Evolutionary conservation across 2,888 invertebrate genomes (phyloP).

Genomic region (Tanypteryx hageni): DNA sequence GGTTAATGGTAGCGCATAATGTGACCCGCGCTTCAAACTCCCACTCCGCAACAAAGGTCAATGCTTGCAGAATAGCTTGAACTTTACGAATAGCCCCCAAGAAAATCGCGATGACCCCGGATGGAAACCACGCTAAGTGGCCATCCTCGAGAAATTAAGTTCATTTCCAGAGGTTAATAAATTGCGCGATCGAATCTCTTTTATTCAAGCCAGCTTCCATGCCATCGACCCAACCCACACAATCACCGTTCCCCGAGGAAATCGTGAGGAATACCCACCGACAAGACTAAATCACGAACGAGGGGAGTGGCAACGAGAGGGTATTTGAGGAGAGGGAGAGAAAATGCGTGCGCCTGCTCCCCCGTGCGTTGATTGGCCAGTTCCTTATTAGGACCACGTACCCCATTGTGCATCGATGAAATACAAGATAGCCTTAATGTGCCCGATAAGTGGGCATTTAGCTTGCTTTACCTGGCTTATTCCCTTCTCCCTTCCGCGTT

Average conservation of each 20-base stretch:
- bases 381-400: not conserved
- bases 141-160: slow-evolving; percentile 1
- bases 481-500: not conserved
- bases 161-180: slow-evolving; percentile 1
- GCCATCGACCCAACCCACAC: not conserved
- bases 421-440: not conserved
- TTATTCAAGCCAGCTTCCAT: not conserved
- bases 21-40: not conserved
- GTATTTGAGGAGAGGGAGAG: not conserved
- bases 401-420: slow-evolving; percentile 12
- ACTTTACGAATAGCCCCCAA: not conserved
- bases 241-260: not conserved
- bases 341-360: not conserved
- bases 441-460: slow-evolving; percentile 42
- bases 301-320: not conserved
- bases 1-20: not conserved
- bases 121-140: slow-evolving; percentile 8
- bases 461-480: not conserved
- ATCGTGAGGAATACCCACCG: not conserved
- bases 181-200: not conserved
- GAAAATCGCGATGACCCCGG: not conserved
- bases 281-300: not conserved
- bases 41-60: not conserved
- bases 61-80: not conserved
- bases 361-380: not conserved